Base-by-base conservation (phyloP, 1,140 invertebrate species). In the Aphelinus atriplicis region DNA sequence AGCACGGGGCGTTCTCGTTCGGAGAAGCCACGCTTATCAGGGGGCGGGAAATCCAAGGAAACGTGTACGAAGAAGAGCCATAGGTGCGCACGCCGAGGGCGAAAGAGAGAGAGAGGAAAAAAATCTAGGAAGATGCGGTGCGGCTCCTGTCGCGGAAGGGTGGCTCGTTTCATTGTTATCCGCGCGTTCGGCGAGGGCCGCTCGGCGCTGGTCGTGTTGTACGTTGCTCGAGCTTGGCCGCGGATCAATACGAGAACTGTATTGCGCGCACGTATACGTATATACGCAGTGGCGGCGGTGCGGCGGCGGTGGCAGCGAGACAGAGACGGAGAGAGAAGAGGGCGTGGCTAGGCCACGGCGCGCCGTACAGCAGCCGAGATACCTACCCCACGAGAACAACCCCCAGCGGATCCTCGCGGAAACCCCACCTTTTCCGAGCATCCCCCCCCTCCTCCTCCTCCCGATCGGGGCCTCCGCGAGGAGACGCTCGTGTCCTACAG, bases 211-310 rank as follows among this genome's bases (percentile, higher is more conserved):
- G 26, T 26, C 26, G 65, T 45, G 2, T 45, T 3, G 0, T 9
- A 3, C 50, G 50, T 46, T 45, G 10, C 45, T 81, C 82, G 81
- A 82, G 87, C 86, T 85, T 84, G 85, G 84, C 81, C 76, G 78
- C 77, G 86, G 86, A 88, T 88, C 87, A 87, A 88, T 88, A 87
- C 84, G 58, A 66, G 46, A 7, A 64, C 66, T 75, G 63, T 57
- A 67, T 64, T 47, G 10, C 43, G 1, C 46, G 60, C 42, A 53
- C 61, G 65, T 45, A 57, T 62, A 46, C 71, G 43, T 55, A 42
- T 26, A 26, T 26, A 26, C 26, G 26, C 26, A 26, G 26, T 26
- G 26, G 26, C 26, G 26, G 26, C 57, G 57, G 26, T 26, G 26
- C 26, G 26, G 26, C 26, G 26, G 26, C 26, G 26, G 26, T 26